Base-by-base conservation (phyloP, 2,797 vertebrate species). In the Gephyroberyx darwinii region DNA sequence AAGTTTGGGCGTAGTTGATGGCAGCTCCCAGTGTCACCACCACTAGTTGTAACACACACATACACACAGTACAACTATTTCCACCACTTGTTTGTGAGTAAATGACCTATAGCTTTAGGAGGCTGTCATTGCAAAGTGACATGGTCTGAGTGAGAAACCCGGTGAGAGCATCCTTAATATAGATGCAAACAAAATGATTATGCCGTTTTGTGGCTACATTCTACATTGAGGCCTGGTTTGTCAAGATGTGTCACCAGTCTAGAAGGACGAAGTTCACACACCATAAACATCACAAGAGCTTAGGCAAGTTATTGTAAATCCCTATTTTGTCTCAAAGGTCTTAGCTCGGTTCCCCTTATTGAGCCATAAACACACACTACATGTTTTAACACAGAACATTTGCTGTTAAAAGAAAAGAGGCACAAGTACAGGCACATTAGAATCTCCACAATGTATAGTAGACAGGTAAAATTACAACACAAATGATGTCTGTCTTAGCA, bases 281-380 rank as follows among this genome's bases (percentile, higher is more conserved):
- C 69, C 80, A 89, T 90, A 90, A 91, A 92, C 69, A 74, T 33
- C 26, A 76, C 33, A 47, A 60, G n/a, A 60, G 75, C 57, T 71
- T 48, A 48, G 56, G 43, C 71, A 66, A 35, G 68, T 31, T 55
- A 69, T 69, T 33, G 20, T 81, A 78, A 83, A 74, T 60, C 8
- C 47, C 5, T 10, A 4, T 19, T 65, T 16, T 5, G 69, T 85
- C 48, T 82, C 76, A 88, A 90, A 90, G 81, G 87, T 88, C 69
- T 51, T 6, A 9, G 12, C 57, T 57, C 45, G 20, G 39, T 61
- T 69, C 50, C 13, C 19, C 22, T 68, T 65, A 71, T 68, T 77
- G 57, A 70, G 54, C 37, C 68, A 83, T 86, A 85, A 89, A 88
- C 37, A 70, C 19, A 33, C 12, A 26, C 16, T 13, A 26, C 26